These are phyloP conservation scores for Holacanthella duospinosa DNA, from an alignment of 2,888 invertebrate species.

Conservation along the genomic window DNA sequence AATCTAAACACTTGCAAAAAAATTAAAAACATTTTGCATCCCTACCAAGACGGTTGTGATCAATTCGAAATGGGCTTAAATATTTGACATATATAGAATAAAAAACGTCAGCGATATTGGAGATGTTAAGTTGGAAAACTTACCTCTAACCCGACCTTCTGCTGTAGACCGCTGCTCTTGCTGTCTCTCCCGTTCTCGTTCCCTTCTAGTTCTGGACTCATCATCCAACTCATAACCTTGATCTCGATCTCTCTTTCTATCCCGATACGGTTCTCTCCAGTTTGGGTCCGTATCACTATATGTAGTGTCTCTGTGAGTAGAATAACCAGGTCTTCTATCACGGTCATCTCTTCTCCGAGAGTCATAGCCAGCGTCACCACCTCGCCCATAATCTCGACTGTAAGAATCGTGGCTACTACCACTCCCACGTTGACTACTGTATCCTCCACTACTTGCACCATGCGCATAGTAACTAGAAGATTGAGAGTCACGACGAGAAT, in stretches of 20 bases:
- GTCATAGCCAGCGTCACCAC: neutral
- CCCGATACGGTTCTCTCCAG: neutral
- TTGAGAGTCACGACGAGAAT: neutral
- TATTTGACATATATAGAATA: neutral
- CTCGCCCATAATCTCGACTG: neutral
- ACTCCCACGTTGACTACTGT: neutral
- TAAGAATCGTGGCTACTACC: neutral
- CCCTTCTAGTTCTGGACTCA: constrained; percentile 1
- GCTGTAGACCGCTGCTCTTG: neutral
- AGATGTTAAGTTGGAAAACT: constrained; percentile 6
- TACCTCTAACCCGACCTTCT: constrained; percentile 12
- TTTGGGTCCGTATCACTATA: neutral
- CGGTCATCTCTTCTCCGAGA: constrained; percentile 7
- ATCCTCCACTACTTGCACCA: too few relatives aligned
- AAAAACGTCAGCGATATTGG: neutral
- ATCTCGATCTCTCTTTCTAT: neutral
- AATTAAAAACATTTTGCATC: too few relatives aligned
- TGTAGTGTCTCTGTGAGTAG: neutral
- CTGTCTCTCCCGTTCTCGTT: constrained; percentile 1
- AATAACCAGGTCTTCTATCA: neutral
- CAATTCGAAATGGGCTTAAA: too few relatives aligned
- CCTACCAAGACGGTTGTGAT: too few relatives aligned
- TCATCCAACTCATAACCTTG: neutral
- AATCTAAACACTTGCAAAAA: neutral
- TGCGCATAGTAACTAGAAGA: neutral